A percentile compares a stretch with the other conserved stretches of the same genome.
Conservation (phyloP, 1,140 invertebrate genomes). For the Brachionus plicatilis region DNA sequence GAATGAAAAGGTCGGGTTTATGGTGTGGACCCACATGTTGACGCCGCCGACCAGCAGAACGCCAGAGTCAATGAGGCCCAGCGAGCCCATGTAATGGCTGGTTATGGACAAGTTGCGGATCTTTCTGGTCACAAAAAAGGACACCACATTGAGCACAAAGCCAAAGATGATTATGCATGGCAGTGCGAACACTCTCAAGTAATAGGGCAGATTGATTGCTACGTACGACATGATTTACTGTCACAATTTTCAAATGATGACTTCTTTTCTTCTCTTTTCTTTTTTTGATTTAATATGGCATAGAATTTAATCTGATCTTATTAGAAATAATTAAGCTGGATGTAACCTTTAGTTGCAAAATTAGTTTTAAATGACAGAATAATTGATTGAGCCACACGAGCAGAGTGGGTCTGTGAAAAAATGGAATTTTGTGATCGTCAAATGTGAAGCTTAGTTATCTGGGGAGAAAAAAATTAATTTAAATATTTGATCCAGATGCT, state of each 20-base stretch:
- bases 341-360: neutral
- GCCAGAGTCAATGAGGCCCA: neutral
- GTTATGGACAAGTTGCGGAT: constrained; percentile 3
- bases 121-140: neutral
- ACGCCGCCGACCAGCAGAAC: constrained; percentile 11
- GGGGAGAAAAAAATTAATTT: too few species aligned
- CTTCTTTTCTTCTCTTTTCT: neutral
- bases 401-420: too few species aligned
- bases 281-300: neutral
- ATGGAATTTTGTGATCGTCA: too few species aligned
- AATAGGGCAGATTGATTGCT: neutral
- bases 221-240: neutral
- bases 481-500: too few species aligned
- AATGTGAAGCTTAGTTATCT: too few species aligned
- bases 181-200: neutral
- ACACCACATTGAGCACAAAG: neutral
- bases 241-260: neutral
- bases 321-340: neutral
- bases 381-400: too few species aligned
- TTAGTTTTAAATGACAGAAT: neutral
- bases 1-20: neutral
- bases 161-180: constrained; percentile 9
- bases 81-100: constrained; percentile 15
- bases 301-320: neutral
- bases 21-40: constrained; percentile 15